These are phyloP conservation scores for Bucorvus abyssinicus DNA, from an alignment of 2,797 vertebrate species.

Conservation along the genomic window DNA sequence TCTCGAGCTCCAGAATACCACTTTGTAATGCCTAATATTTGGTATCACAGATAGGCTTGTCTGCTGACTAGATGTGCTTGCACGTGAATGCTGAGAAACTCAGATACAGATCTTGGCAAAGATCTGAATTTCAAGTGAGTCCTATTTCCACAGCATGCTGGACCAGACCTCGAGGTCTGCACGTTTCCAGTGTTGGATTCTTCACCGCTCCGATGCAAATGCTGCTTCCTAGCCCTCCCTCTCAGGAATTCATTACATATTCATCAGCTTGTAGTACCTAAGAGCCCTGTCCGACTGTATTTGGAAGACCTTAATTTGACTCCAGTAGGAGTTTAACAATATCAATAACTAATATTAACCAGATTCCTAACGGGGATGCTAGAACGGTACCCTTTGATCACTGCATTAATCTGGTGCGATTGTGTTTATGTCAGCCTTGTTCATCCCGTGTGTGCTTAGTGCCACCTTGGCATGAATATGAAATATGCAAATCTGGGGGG, in stretches of 20 bases:
- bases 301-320: conserved; percentile 54
- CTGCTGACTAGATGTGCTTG: neutral
- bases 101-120: conserved; percentile 5
- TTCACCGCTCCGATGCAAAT: conserved; percentile 37
- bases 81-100: conserved; percentile 19
- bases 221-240: conserved; percentile 1
- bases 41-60: conserved; percentile 34
- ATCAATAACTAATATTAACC: conserved; percentile 44
- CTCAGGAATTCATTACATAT: conserved; percentile 27
- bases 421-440: conserved; percentile 36
- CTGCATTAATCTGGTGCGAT: conserved; percentile 21
- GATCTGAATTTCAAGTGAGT: conserved; percentile 48
- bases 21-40: conserved; percentile 50
- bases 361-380: neutral
- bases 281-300: conserved; percentile 24
- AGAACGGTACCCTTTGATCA: conserved; percentile 39
- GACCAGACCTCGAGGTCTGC: conserved; percentile 31
- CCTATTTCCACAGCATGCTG: neutral
- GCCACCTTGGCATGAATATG: conserved; percentile 68
- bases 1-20: conserved; percentile 25
- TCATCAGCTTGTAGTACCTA: conserved; percentile 57
- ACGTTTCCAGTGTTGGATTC: neutral
- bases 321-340: conserved; percentile 29
- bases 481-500: conserved; percentile 71
- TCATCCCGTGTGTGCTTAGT: conserved; percentile 36